A percentile compares a stretch with the other conserved stretches of the same genome.
Conservation (phyloP, 2,797 vertebrate species). For the Microctenopoma steveboyesi region DNA sequence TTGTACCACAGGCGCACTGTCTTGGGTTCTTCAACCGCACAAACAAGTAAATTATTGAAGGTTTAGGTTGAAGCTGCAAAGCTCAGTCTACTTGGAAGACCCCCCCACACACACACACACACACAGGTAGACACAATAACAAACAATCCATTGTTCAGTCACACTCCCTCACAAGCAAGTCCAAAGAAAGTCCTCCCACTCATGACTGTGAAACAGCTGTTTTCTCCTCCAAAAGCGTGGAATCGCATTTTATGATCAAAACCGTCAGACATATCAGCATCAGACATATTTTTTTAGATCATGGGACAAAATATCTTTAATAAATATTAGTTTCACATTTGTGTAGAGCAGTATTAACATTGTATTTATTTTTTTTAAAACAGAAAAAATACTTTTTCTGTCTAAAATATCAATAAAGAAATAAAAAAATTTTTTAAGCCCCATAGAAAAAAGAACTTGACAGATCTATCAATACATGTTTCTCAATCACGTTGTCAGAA, state of each 20-base stretch:
- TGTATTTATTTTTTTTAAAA: not conserved
- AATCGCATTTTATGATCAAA: not conserved
- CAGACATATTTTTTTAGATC: conserved; percentile 6
- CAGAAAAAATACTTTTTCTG: not conserved
- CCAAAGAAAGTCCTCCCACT: conserved; percentile 22
- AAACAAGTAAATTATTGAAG: conserved; percentile 67
- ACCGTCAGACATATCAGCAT: not conserved
- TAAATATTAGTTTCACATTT: not conserved
- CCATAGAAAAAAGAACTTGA: not conserved
- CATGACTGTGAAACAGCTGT: not conserved
- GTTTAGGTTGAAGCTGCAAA: conserved; percentile 33
- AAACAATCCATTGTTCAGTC: conserved; percentile 15
- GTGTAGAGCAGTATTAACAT: not conserved
- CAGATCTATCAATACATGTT: too few relatives aligned
- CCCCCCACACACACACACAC: conserved; percentile 7
- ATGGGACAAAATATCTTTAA: not conserved
- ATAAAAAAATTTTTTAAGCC: not conserved
- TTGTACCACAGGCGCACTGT: not conserved
- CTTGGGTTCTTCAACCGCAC: conserved; percentile 10
- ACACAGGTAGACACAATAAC: conserved; percentile 7
- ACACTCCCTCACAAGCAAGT: conserved; percentile 32
- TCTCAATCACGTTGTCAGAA: not conserved
- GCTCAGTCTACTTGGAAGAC: conserved; percentile 18
- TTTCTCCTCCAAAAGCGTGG: conserved; percentile 7
- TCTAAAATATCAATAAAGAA: not conserved